Percentiles rank a stretch among this genome's conserved stretches.
Evolutionary conservation across 2,113 vertebrate species (phyloP).

Genomic region (Crotophaga sulcirostris): DNA sequence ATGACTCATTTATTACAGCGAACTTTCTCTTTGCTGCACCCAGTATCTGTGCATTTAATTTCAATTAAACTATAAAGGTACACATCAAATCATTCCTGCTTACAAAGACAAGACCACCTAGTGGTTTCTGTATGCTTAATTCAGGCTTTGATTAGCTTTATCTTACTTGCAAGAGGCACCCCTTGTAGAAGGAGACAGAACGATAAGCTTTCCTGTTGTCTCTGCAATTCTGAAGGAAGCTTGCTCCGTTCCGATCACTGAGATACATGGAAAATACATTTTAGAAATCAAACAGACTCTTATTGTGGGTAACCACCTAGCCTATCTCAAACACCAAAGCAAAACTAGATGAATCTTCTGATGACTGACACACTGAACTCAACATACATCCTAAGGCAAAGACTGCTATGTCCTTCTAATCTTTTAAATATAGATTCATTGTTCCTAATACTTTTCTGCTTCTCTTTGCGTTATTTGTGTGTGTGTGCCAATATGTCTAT

Average conservation of each 20-base stretch:
- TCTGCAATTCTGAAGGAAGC: background rate
- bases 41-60: background rate
- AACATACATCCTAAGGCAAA: background rate
- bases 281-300: conserved; percentile 7
- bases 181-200: background rate
- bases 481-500: background rate
- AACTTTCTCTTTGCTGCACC: background rate
- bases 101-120: conserved; percentile 46
- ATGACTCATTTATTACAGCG: background rate
- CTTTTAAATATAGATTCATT: background rate
- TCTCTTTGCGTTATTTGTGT: background rate
- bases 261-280: background rate
- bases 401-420: background rate
- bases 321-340: background rate
- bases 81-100: conserved; percentile 14
- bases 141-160: conserved; percentile 54
- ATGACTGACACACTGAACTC: background rate
- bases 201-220: conserved; percentile 38
- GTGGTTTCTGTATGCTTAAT: conserved; percentile 42
- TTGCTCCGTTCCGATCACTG: background rate
- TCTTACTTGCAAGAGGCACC: conserved; percentile 47
- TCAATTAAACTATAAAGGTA: conserved; percentile 43
- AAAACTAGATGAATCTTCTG: background rate
- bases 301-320: background rate
- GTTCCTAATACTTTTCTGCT: background rate